Evolutionary conservation across 2,797 vertebrate genomes (phyloP).

Genomic region (Serranus cabrilla): DNA sequence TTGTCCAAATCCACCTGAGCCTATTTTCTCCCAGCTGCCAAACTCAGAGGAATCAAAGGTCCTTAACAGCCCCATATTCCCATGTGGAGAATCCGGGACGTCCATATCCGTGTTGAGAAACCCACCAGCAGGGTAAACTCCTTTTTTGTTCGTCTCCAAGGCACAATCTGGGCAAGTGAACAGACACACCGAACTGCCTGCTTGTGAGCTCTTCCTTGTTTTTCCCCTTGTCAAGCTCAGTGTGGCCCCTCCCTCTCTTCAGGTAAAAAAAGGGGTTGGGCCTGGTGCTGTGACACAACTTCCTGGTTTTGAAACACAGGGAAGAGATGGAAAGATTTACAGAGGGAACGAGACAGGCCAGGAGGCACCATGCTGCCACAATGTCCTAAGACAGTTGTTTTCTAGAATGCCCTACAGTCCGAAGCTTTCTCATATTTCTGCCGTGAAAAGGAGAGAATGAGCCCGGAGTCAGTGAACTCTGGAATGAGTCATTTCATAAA

Average conservation of each 20-base stretch:
- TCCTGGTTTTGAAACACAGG: conserved; percentile 74
- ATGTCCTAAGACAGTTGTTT: neutral
- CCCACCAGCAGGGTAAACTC: conserved; percentile 56
- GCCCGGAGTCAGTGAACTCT: conserved; percentile 17
- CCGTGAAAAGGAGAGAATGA: conserved; percentile 23
- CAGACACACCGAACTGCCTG: conserved; percentile 64
- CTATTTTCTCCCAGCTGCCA: conserved; percentile 95
- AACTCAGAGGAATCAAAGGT: conserved; percentile 94
- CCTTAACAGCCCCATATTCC: conserved; percentile 93
- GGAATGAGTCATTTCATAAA: conserved; percentile 61
- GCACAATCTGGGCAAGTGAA: conserved; percentile 49
- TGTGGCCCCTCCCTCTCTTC: conserved; percentile 77
- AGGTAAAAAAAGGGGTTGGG: conserved; percentile 84
- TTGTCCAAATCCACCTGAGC: conserved; percentile 97
- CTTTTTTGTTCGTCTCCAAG: conserved; percentile 64
- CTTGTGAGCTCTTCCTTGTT: conserved; percentile 81
- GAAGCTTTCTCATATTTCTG: conserved; percentile 47
- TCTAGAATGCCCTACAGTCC: conserved; percentile 34
- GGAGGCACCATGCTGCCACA: conserved; percentile 13
- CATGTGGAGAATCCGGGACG: conserved; percentile 84
- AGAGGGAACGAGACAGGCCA: conserved; percentile 11
- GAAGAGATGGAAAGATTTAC: conserved; percentile 22
- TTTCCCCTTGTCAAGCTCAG: conserved; percentile 70
- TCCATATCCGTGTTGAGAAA: conserved; percentile 86
- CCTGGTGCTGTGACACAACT: conserved; percentile 81